Evolutionary conservation across 2,888 invertebrate species (phyloP), one percentile per base, ranked within the genome.

Genomic region (Baronia brevicornis): DNA sequence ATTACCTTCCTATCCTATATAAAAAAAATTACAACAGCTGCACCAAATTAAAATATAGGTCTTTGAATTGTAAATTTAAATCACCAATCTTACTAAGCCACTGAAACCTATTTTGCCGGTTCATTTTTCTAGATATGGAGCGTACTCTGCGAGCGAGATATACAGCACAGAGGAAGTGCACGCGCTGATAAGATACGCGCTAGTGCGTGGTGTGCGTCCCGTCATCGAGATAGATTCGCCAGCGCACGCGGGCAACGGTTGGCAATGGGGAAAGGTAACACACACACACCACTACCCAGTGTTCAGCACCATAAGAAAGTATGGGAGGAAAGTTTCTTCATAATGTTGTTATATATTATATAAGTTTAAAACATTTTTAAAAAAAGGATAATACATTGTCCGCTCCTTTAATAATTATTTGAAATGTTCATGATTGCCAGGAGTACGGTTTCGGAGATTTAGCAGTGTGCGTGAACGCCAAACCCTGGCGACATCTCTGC

Each of bases 201-300:
- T 89, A 41, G 63, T 89, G 1, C 86, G 96, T 20, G 97, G 97
- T 2, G 89, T 97, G 3, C 86, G 95, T 18, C 88, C 97, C 0
- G 85, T 97, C 13, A 88, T 96, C 5, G 97, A 97, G 82, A 89
- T 96, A 18, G 96, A 96, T 67, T 90, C 93, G 3, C 97, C 97
- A 0, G 91, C 95, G 2, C 95, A 95, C 63, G 90, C 92, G 0
- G 93, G 93, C 11, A 90, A 90, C 43, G 95, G 94, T 0, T 95
- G 94, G 94, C 91, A 94, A 60, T 93, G 93, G 93, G 94, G 94
- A 12, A 66, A 69, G 69, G 84, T 82, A 45, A 39, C n/a, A n/a
- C n/a, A n/a, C n/a, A n/a, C n/a, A 18, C 17, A 10, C n/a, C n/a
- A n/a, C n/a, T n/a, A n/a, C n/a, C n/a, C n/a, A n/a, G n/a, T n/a